Conservation (phyloP, 2,113 vertebrate genomes). For the Ranitomeya variabilis region DNA sequence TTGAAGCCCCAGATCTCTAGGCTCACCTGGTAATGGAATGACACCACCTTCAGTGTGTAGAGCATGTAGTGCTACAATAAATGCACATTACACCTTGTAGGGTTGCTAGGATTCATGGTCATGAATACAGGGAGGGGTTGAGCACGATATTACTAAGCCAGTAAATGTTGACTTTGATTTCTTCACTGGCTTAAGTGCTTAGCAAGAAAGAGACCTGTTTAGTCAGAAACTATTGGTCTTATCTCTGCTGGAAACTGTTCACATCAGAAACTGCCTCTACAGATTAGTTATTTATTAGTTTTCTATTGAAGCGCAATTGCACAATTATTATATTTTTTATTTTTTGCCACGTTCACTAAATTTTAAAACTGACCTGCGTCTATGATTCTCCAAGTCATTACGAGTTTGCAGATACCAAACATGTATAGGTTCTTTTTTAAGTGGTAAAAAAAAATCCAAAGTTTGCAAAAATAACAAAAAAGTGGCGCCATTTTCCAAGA, state of each 20-base stretch:
- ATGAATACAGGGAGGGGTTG: slow-evolving; percentile 13
- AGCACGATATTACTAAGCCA: not conserved
- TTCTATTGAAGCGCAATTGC: not conserved
- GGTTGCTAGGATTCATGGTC: slow-evolving; percentile 43
- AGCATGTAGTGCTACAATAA: not conserved
- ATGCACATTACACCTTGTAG: not conserved
- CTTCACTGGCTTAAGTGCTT: slow-evolving; percentile 3
- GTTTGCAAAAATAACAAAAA: too few species aligned
- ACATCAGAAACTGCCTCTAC: not conserved
- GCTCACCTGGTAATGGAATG: slow-evolving; percentile 11
- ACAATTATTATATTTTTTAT: too few species aligned
- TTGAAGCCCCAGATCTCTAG: not conserved
- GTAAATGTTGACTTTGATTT: slow-evolving; percentile 21
- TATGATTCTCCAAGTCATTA: too few species aligned
- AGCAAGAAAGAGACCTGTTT: slow-evolving; percentile 12
- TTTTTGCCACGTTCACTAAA: too few species aligned
- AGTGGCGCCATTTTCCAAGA: too few species aligned
- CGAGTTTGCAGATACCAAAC: too few species aligned
- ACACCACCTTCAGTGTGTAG: not conserved
- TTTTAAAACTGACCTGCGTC: too few species aligned
- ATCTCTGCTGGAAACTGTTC: not conserved
- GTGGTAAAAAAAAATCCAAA: too few species aligned
- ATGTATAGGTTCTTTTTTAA: too few species aligned
- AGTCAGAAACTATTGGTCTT: not conserved
- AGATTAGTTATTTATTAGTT: not conserved